Conservation (phyloP, 2,113 vertebrate species). For the Gadus chalcogrammus region DNA sequence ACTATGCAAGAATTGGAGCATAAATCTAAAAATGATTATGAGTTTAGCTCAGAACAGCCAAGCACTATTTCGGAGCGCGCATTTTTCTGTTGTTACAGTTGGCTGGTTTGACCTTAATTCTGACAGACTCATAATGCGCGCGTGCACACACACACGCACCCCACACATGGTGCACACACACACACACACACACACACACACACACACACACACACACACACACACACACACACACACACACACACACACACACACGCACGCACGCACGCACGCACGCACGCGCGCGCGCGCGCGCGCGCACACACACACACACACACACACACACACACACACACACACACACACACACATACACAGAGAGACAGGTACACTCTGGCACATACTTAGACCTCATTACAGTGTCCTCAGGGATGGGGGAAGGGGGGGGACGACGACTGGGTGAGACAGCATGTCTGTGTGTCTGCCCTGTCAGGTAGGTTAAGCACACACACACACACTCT, state of each 20-base stretch:
- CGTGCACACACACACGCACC: not conserved
- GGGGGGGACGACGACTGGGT: not conserved
- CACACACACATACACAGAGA: not conserved
- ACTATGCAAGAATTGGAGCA: conserved; percentile 28
- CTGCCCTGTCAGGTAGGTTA: not conserved
- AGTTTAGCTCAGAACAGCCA: conserved; percentile 10
- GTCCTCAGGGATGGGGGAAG: conserved; percentile 10
- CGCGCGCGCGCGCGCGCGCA: too few relatives aligned
- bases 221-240: conserved; percentile 10
- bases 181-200: too few relatives aligned
- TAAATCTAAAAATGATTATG: conserved; percentile 10
- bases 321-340: too few relatives aligned
- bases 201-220: too few relatives aligned
- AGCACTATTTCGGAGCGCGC: conserved; percentile 8
- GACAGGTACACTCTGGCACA: conserved; percentile 16
- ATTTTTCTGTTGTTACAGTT: conserved; percentile 24
- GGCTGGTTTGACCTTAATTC: conserved; percentile 35
- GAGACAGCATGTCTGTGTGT: conserved; percentile 22
- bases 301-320: too few relatives aligned
- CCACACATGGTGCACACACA: too few relatives aligned
- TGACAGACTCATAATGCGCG: conserved; percentile 8
- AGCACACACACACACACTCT: not conserved
- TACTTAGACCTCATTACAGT: conserved; percentile 21
- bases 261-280: too few relatives aligned
- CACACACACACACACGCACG: too few relatives aligned